Evolutionary conservation across 2,113 vertebrate species (phyloP).

Genomic region (Potamarius usumacintae): DNA sequence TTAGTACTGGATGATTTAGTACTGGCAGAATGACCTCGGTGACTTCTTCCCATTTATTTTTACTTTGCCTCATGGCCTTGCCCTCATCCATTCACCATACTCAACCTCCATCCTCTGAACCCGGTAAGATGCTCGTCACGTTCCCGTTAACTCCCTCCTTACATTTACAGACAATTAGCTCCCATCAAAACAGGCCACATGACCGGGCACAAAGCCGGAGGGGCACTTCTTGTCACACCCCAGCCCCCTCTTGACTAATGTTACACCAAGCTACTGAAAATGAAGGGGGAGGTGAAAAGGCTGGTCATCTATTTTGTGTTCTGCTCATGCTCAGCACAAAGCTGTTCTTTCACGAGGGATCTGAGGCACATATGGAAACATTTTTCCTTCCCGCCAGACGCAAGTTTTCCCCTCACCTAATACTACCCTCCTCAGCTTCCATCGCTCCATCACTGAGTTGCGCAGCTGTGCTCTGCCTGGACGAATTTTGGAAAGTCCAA

Average conservation of each 20-base stretch:
- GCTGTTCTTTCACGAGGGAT: constrained; percentile 73
- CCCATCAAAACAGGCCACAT: constrained; percentile 65
- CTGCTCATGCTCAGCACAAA: constrained; percentile 69
- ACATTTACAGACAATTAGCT: constrained; percentile 69
- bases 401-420: constrained; percentile 46
- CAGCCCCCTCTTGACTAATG: constrained; percentile 59
- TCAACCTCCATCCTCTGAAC: constrained; percentile 34
- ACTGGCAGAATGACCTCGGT: constrained; percentile 54
- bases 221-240: constrained; percentile 45
- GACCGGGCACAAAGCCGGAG: constrained; percentile 49
- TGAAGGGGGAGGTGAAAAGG: constrained; percentile 23
- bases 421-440: constrained; percentile 36
- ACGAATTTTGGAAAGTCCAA: constrained; percentile 27
- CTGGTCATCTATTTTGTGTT: constrained; percentile 54
- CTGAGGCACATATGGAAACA: constrained; percentile 70
- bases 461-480: constrained; percentile 45
- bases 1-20: constrained; percentile 56
- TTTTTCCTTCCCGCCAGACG: constrained; percentile 61
- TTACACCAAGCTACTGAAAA: constrained; percentile 60
- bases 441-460: constrained; percentile 21
- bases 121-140: constrained; percentile 63
- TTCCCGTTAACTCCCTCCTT: constrained; percentile 47
- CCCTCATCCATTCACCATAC: constrained; percentile 14
- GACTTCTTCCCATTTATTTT: constrained; percentile 58
- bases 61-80: constrained; percentile 48